Percentiles rank a stretch among this genome's conserved stretches.
These are phyloP conservation scores for Anthoscopus minutus DNA, from an alignment of 2,113 vertebrate genomes.

Conservation along the genomic window DNA sequence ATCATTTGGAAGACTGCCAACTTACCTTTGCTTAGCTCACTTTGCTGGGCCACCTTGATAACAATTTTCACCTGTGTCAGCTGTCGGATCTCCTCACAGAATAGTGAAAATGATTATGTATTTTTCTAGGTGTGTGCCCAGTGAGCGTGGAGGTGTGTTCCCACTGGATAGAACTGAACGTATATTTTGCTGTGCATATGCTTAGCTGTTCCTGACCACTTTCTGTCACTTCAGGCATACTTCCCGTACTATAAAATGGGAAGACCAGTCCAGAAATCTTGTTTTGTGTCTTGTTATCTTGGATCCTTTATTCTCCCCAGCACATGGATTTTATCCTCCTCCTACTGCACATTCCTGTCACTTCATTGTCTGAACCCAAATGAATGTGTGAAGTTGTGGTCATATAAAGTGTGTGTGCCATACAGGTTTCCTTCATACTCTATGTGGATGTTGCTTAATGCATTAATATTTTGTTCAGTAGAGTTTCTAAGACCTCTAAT, in stretches of 20 bases:
- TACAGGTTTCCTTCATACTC: neutral
- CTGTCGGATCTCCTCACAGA: neutral
- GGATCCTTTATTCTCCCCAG: neutral
- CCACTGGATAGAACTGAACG: neutral
- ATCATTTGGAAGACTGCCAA: neutral
- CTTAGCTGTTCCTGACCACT: neutral
- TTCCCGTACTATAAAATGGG: neutral
- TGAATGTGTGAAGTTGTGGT: neutral
- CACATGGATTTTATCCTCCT: neutral
- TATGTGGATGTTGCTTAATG: conserved; percentile 34
- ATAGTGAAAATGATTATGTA: neutral
- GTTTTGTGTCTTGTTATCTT: neutral
- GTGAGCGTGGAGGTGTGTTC: neutral
- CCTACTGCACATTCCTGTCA: neutral
- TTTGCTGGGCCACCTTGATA: neutral
- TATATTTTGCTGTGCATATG: neutral
- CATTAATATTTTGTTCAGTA: neutral
- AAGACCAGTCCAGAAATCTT: neutral
- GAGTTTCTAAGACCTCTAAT: neutral
- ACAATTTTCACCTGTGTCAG: neutral
- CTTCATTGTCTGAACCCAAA: neutral
- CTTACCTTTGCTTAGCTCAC: neutral
- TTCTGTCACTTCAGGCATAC: neutral
- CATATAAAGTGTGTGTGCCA: neutral
- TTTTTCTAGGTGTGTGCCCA: neutral